Evolutionary conservation across 2,113 vertebrate species (phyloP), one percentile per base, ranked within the genome.

Genomic region (Epinephelus fuscoguttatus): DNA sequence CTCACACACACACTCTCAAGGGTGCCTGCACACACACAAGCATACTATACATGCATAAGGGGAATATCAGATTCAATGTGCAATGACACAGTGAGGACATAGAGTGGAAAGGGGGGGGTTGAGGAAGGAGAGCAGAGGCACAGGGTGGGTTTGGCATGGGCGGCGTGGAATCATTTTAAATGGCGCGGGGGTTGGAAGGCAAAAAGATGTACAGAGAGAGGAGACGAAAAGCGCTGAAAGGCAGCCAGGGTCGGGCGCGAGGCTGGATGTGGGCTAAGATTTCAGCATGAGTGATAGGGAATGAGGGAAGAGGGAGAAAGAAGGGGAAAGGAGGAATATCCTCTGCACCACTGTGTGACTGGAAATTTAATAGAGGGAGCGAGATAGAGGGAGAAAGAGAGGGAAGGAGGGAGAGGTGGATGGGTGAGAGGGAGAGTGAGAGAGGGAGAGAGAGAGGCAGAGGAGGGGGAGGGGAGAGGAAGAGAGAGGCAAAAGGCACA

Each of bases 271-370:
- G 89, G 82, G 88, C 86, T 87, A 85, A 89, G 88, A 91, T 90
- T 89, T 90, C 84, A 91, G 89, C 76, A 77, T 76, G 88, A 88
- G 86, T 82, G 92, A 91, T 80, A 80, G 80, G 87, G 85, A 88
- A 85, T 40, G 84, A 89, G 83, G 87, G 84, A 81, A 81, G 89
- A 86, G 82, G 84, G 88, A 84, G 81, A 83, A 91, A 84, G 69
- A 45, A 85, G 83, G 84, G 91, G 90, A 93, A 94, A 94, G 92
- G 88, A 94, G 94, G 94, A 94, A 95, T 95, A 94, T 95, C 94
- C 94, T 94, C 95, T 95, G 96, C 95, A 96, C 95, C 93, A 94
- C 93, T 96, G 94, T 96, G 95, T 96, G 95, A 96, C 95, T 95
- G 91, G 95, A 96, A 95, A 96, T 95, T 95, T 96, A 96, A 96